Base-by-base conservation (phyloP, 1,140 invertebrate genomes). In the Drosophila bocqueti region DNA sequence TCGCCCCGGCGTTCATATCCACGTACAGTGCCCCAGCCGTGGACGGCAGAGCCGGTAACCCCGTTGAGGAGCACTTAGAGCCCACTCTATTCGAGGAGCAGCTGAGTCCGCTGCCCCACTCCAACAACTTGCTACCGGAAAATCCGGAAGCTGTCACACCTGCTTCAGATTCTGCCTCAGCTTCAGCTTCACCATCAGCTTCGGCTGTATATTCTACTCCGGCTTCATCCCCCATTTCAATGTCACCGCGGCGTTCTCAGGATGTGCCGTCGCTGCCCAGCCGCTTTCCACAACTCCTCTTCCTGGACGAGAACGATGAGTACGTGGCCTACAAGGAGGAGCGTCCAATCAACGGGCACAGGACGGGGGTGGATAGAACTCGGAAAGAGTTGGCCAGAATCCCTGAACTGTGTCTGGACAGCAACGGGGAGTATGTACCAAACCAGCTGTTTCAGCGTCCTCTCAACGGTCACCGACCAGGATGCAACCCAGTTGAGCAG, bases 401-500 rank as follows among this genome's bases (percentile, higher is more conserved):
- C n/a, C 59, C 72, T 1, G 72, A 75, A 24, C 43, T 75, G 15
- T 64, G 72, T 36, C 43, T 78, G n/a, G 58, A 78, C 45, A 55
- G 50, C 24, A 78, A 69, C 15, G 75, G 64, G 0, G 75, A 62
- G 16, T 78, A 78, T 36, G 75, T 78, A 4, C 46, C 16, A n/a
- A 77, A 68, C 10, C 42, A 38, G 16, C 36, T 34, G 11, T 29
- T 77, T 6, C 74, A 24, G 21, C 43, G 29, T 7, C 54, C n/a
- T 4, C 4, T 63, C 10, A 72, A 75, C 40, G 73, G 71, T 4
- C 21, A 13, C 13, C 31, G 34, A 9, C 36, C 16, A n/a, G 13
- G 15, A 3, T n/a, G 24, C 15, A 9, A 2, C 1, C 8, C 24
- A 11, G 16, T 42, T 16, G 24, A 72, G 11, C 18, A 24, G 38